Percentiles rank a stretch among this genome's conserved stretches.
phyloP scores from a whole-genome alignment of 1,140 invertebrate genomes.

The Antheraea pernyi region DNA sequence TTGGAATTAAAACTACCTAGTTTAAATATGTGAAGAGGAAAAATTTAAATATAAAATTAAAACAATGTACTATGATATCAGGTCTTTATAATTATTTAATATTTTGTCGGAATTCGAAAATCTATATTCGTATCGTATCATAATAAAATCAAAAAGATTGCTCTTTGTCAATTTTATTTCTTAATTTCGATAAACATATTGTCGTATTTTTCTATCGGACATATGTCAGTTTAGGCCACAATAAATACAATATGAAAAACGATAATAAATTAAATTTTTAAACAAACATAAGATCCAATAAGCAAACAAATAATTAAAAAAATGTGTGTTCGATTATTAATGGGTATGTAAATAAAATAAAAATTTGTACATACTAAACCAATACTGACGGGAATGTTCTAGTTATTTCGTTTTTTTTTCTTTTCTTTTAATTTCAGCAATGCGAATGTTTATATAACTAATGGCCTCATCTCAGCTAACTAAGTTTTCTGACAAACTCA shows the following conservation, averaged over 20 bases:
- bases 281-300: not conserved
- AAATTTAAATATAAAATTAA: not conserved
- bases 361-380: conserved; percentile 46
- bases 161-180: not conserved
- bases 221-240: not conserved
- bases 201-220: not conserved
- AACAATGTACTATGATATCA: too few species aligned
- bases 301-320: not conserved
- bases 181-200: not conserved
- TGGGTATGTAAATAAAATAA: conserved; percentile 17
- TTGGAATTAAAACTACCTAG: not conserved
- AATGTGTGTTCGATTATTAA: conserved; percentile 16
- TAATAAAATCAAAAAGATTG: not conserved
- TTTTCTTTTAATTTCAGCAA: conserved; percentile 18
- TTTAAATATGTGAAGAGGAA: not conserved
- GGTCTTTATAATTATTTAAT: too few species aligned
- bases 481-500: conserved; percentile 70
- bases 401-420: conserved; percentile 21
- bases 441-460: conserved; percentile 22
- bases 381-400: conserved; percentile 56
- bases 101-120: not conserved
- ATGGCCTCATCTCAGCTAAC: conserved; percentile 66
- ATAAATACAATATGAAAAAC: conserved; percentile 17
- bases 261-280: not conserved
- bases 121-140: not conserved